Evolutionary conservation across 2,113 vertebrate species (phyloP).

Genomic region (Stictonetta naevosa): DNA sequence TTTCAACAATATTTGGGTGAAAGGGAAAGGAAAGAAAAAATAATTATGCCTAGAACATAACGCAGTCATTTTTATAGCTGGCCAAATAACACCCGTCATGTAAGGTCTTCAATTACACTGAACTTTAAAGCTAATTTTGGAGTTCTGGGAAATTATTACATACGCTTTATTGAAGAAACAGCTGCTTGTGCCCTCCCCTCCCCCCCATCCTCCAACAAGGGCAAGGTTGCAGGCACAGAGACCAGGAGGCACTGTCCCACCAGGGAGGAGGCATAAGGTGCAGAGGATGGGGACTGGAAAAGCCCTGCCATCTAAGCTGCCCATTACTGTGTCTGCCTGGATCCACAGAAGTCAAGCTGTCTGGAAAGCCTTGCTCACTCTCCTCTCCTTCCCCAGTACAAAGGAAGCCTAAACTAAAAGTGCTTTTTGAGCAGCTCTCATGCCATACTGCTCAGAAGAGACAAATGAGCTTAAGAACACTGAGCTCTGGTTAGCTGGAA

Average conservation of each 20-base stretch:
- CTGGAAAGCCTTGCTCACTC: not conserved
- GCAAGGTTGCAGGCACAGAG: not conserved
- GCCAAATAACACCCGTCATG: too few relatives aligned
- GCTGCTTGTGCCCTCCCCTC: too few relatives aligned
- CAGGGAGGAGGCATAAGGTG: not conserved
- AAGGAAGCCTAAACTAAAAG: not conserved
- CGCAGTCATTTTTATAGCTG: too few relatives aligned
- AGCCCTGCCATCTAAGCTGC: too few relatives aligned
- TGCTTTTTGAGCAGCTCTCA: not conserved
- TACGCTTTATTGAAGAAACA: too few relatives aligned
- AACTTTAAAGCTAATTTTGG: too few relatives aligned
- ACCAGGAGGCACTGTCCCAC: too few relatives aligned
- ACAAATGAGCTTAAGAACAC: not conserved
- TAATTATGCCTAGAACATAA: too few relatives aligned
- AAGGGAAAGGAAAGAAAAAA: too few relatives aligned
- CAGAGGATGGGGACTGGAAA: not conserved
- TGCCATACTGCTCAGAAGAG: not conserved
- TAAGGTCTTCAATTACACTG: too few relatives aligned
- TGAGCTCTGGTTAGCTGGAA: not conserved
- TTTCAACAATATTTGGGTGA: not conserved
- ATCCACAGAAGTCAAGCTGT: rapidly evolving
- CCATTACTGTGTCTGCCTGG: not conserved
- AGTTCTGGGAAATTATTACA: too few relatives aligned
- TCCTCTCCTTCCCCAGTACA: not conserved
- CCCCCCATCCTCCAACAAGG: too few relatives aligned